Conservation (phyloP, 2,888 invertebrate species). For the Calliphora vomitoria region DNA sequence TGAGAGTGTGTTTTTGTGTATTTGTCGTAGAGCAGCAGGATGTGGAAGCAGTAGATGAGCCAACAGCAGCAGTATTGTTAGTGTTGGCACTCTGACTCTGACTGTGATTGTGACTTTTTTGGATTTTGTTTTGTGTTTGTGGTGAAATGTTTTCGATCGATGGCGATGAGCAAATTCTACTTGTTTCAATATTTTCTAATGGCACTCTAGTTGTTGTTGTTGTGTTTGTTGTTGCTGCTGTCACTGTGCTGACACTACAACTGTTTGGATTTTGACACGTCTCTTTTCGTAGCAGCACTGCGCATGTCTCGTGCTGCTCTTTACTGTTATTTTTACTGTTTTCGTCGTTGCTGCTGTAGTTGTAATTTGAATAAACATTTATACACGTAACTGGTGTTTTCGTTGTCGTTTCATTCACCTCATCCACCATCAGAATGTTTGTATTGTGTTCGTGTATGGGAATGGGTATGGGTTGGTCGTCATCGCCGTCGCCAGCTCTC, state of each 20-base stretch:
- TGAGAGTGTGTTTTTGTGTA: constrained; percentile 36
- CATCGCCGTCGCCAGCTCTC: constrained; percentile 24
- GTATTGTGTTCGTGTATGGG: constrained; percentile 20
- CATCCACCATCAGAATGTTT: constrained; percentile 46
- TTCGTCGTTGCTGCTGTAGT: constrained; percentile 39
- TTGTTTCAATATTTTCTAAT: constrained; percentile 33
- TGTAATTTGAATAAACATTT: constrained; percentile 59
- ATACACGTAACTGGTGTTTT: constrained; percentile 71
- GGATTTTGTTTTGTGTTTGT: constrained; percentile 74
- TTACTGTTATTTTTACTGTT: constrained; percentile 49
- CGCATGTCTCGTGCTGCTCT: constrained; percentile 71
- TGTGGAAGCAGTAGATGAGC: constrained; percentile 59
- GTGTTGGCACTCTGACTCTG: constrained; percentile 23
- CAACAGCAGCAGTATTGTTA: constrained; percentile 56
- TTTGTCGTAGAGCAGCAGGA: constrained; percentile 19
- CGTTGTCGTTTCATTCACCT: constrained; percentile 63
- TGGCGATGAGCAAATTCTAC: constrained; percentile 59
- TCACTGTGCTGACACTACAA: constrained; percentile 45
- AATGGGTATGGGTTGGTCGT: constrained; percentile 24
- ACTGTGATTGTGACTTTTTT: constrained; percentile 46
- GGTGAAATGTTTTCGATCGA: constrained; percentile 76
- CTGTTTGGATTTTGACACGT: constrained; percentile 60
- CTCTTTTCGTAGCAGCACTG: constrained; percentile 42
- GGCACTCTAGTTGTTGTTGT: constrained; percentile 29
- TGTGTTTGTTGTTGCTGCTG: constrained; percentile 30